phyloP scores from a whole-genome alignment of 2,797 vertebrate genomes.

The Halcyon leucocephala region DNA sequence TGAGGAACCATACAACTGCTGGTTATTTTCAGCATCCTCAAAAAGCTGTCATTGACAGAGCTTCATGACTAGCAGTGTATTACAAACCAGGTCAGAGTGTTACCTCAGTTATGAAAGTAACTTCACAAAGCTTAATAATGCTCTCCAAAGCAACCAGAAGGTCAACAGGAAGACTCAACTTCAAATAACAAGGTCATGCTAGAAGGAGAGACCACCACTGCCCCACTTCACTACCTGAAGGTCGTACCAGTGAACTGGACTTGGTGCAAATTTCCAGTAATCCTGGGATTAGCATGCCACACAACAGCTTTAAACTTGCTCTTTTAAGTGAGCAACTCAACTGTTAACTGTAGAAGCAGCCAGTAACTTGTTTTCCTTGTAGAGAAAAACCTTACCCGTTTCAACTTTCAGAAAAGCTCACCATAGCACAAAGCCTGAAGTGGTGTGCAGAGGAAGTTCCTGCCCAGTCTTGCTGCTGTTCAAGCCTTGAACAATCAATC shows the following conservation, averaged over 20 bases:
- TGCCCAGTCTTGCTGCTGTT: background rate
- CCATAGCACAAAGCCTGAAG: background rate
- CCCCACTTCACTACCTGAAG: background rate
- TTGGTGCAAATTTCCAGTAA: background rate
- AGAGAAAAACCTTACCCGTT: background rate
- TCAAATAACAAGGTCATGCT: background rate
- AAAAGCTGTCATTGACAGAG: background rate
- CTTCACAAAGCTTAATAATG: background rate
- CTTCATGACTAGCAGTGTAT: background rate
- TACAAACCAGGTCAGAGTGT: background rate
- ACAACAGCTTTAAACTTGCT: background rate
- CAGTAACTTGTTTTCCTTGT: background rate
- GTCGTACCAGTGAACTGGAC: background rate
- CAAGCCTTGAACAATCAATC: background rate
- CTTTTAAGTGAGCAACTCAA: background rate
- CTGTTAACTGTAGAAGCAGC: background rate
- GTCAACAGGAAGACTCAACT: background rate
- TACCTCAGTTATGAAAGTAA: background rate
- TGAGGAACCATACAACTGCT: background rate
- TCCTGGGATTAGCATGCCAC: conserved; percentile 5
- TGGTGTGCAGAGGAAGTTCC: background rate
- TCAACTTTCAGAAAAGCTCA: background rate
- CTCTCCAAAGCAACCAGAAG: background rate
- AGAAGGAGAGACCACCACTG: background rate
- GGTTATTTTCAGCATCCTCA: background rate